A percentile compares a stretch with the other conserved stretches of the same genome.
Conservation (phyloP, 2,113 vertebrate genomes). For the Oreochromis spilurus region DNA sequence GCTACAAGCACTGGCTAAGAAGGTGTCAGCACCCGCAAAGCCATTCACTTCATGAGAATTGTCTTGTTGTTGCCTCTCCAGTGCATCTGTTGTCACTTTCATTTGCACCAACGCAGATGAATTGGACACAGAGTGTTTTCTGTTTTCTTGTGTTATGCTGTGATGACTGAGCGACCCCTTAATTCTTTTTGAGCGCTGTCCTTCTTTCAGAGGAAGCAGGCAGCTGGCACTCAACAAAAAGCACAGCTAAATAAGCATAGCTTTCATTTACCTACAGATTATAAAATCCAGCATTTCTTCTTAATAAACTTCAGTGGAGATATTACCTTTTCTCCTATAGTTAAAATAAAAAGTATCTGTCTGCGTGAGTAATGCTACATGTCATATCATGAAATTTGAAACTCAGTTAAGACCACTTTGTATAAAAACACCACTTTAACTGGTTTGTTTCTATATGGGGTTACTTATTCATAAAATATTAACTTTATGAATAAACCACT, state of each 20-base stretch:
- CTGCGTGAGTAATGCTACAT: not conserved
- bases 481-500: not conserved
- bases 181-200: not conserved
- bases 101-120: not conserved
- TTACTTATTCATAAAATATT: not conserved
- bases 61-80: not conserved
- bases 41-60: not conserved
- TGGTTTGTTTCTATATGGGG: not conserved
- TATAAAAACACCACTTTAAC: not conserved
- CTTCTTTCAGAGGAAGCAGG: not conserved
- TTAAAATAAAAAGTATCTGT: not conserved
- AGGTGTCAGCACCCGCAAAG: not conserved
- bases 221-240: not conserved
- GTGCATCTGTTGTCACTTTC: not conserved
- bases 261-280: not conserved
- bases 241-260: not conserved
- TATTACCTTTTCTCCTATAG: not conserved
- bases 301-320: not conserved
- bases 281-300: not conserved
- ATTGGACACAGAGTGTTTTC: not conserved
- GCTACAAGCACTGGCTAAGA: not conserved
- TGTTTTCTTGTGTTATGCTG: not conserved
- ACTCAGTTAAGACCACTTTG: not conserved
- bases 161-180: not conserved
- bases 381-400: not conserved